Evolutionary conservation across 2,888 invertebrate species (phyloP), one percentile per base, ranked within the genome.

Genomic region (Elysia crispata): DNA sequence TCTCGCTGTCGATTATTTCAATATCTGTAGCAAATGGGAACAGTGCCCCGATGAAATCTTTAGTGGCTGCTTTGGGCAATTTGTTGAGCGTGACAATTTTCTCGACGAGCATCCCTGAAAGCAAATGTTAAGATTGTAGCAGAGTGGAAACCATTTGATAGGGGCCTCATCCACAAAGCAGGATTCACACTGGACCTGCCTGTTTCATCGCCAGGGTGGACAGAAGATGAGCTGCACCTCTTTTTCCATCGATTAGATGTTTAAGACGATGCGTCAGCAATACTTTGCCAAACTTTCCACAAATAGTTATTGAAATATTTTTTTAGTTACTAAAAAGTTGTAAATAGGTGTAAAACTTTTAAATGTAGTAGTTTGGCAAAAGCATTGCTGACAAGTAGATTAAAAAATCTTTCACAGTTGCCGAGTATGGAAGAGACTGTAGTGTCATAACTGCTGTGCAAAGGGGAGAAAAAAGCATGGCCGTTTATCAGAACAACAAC

Each of bases 31-130:
- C 70, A 72, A 80, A 80, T 25, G 80, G 80, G 69, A 80, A 80
- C 25, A 80, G 62, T 41, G 80, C 80, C 31, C 76, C 80, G 80
- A 80, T 75, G 80, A 80, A 80, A 72, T 80, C 80, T 31, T 80
- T 80, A 28, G 80, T 80, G 72, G 80, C 80, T 60, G 75, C 76
- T 72, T 64, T 76, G 54, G 80, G 80, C 75, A 80, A 70, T 67
- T 76, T 80, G 80, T 41, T 80, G 54, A 80, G 69, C 33, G 80
- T 80, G 76, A 80, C 80, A 62, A 70, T 69, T 76, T 76, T 80
- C 80, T 80, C 80, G 54, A 80, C 72, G 49, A 76, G 76, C 41
- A 33, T 80, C 64, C 80, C 80, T 80, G 80, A 80, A 79, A 79
- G 18, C 49, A 79, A 73, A 78, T 41, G 25, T 41, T 41, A 41